phyloP scores from a whole-genome alignment of 2,888 invertebrate genomes.

The Entomobrya proxima region DNA sequence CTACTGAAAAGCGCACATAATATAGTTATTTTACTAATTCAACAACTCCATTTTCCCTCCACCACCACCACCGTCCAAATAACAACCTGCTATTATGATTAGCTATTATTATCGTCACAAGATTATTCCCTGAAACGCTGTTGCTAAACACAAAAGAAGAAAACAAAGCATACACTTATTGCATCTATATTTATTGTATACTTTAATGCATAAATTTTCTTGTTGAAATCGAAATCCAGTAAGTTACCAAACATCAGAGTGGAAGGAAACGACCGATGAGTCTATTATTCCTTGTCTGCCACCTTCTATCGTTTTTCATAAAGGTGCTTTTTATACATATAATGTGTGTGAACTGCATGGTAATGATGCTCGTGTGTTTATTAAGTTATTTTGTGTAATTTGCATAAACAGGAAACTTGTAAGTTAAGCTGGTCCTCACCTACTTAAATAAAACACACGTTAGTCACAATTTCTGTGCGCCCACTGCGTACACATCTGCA shows the following conservation, averaged over 20 bases:
- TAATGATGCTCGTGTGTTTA: conserved; percentile 34
- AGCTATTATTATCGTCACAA: conserved; percentile 14
- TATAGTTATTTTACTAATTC: conserved; percentile 19
- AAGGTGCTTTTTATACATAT: conserved; percentile 16
- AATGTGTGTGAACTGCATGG: conserved; percentile 32
- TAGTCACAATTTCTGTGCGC: no score
- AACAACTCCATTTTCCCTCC: conserved; percentile 11
- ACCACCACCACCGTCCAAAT: background rate
- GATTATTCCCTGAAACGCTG: background rate
- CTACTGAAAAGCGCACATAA: background rate
- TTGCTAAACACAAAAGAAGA: background rate
- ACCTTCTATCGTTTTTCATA: background rate
- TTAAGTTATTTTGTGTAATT: conserved; percentile 48
- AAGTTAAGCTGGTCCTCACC: conserved; percentile 41
- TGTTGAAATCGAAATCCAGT: background rate
- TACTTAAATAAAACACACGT: conserved; percentile 1
- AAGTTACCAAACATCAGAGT: background rate
- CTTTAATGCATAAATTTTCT: conserved; percentile 2
- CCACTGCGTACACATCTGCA: no score
- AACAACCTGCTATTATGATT: conserved; percentile 45
- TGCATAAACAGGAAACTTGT: conserved; percentile 56
- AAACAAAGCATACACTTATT: background rate
- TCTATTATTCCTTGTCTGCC: conserved; percentile 12
- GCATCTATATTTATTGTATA: background rate
- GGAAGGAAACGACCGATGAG: background rate